phyloP scores from a whole-genome alignment of 2,888 invertebrate genomes.

The Pycnomerus fuliginosus region DNA sequence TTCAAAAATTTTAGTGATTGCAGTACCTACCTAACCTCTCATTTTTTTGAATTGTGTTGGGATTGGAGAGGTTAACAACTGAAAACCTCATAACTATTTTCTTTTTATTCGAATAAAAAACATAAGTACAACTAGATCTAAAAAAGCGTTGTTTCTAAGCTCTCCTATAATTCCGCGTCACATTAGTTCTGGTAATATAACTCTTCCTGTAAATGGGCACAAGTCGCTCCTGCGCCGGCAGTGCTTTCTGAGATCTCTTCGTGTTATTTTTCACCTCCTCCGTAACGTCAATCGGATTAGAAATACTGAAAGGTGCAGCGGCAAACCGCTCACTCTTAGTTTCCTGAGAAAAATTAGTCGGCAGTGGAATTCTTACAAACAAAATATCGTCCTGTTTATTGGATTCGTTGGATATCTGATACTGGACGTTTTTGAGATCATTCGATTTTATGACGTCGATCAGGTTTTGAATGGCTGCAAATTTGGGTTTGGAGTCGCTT shows the following conservation, averaged over 20 bases:
- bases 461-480: conserved; percentile 47
- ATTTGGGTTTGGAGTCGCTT: conserved; percentile 33
- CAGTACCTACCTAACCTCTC: no score
- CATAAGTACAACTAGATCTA: no score
- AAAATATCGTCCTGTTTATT: conserved; percentile 45
- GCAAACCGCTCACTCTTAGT: conserved; percentile 22
- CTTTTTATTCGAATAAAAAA: no score
- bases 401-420: conserved; percentile 46
- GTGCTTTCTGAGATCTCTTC: conserved; percentile 31
- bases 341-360: conserved; percentile 40
- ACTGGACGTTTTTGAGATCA: conserved; percentile 46
- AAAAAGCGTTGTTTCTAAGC: no score
- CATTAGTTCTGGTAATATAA: conserved; percentile 45
- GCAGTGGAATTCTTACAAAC: conserved; percentile 48
- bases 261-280: conserved; percentile 22
- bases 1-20: no score
- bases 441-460: conserved; percentile 49
- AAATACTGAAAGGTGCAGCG: conserved; percentile 17
- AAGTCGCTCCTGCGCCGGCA: conserved; percentile 10
- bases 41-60: no score
- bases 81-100: no score
- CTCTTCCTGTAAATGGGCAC: conserved; percentile 38
- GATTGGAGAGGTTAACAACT: no score
- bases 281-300: conserved; percentile 26
- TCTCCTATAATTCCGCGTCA: no score